A percentile compares a stretch with the other conserved stretches of the same genome.
Conservation (phyloP, 2,113 vertebrate species). For the Ictalurus furcatus region DNA sequence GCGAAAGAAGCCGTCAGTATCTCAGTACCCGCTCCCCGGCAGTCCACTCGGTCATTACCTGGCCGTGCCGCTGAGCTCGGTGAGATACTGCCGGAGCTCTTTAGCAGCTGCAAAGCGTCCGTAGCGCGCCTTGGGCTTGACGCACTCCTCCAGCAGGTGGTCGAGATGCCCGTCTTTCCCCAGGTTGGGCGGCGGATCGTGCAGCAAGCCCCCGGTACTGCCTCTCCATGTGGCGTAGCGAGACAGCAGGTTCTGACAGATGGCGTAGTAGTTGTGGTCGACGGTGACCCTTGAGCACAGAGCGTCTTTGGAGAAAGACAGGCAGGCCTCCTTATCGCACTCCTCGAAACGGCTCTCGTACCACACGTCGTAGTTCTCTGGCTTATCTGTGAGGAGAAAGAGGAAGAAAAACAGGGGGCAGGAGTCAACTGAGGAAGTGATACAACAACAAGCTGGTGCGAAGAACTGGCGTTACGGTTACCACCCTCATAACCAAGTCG, state of each 20-base stretch:
- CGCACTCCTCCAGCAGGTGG: constrained; percentile 92
- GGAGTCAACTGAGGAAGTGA: background rate
- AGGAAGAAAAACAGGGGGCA: background rate
- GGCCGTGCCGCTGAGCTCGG: constrained; percentile 81
- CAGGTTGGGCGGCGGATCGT: constrained; percentile 88
- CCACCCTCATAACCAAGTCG: background rate
- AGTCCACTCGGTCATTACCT: constrained; percentile 74
- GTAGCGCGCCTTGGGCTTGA: constrained; percentile 89
- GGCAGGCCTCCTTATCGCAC: constrained; percentile 95
- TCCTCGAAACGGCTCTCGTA: constrained; percentile 98
- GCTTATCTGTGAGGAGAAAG: constrained; percentile 83
- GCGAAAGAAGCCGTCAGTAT: background rate
- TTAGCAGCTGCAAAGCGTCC: constrained; percentile 91
- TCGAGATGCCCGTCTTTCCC: constrained; percentile 90
- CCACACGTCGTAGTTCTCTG: constrained; percentile 95
- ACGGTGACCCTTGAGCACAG: constrained; percentile 92
- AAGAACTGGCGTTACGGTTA: background rate
- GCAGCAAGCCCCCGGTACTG: constrained; percentile 92
- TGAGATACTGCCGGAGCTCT: constrained; percentile 91
- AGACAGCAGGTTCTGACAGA: constrained; percentile 97
- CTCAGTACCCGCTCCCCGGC: background rate
- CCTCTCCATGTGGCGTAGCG: constrained; percentile 94
- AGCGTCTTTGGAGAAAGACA: constrained; percentile 97
- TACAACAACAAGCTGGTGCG: background rate
- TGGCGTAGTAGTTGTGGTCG: constrained; percentile 98